Percentiles rank a stretch among this genome's conserved stretches.
These are phyloP conservation scores for Brenthis ino DNA, from an alignment of 2,888 invertebrate species.

Conservation along the genomic window DNA sequence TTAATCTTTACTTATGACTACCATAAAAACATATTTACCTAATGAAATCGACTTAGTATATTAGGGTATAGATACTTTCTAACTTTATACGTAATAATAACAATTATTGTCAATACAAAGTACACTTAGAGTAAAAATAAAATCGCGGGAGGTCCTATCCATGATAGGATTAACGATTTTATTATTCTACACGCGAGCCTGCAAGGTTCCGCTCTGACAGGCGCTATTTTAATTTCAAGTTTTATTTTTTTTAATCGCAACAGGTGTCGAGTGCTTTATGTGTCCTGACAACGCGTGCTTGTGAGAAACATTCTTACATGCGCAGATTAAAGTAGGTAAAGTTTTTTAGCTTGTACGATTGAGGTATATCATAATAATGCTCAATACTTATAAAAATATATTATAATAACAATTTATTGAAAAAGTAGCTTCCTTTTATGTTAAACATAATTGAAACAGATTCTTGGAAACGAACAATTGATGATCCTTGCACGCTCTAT, in stretches of 20 bases:
- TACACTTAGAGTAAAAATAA: slow-evolving; percentile 20
- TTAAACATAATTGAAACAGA: not conserved
- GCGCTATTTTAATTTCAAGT: slow-evolving; percentile 42
- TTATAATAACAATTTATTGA: too few relatives aligned
- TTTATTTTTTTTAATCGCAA: slow-evolving; percentile 45
- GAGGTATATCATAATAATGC: not conserved
- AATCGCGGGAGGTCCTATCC: slow-evolving; percentile 37
- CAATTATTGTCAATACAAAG: not conserved
- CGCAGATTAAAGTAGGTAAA: slow-evolving; percentile 21
- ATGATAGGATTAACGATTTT: slow-evolving; percentile 36
- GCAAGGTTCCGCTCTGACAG: slow-evolving; percentile 43
- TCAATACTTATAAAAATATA: too few relatives aligned
- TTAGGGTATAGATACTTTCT: too few relatives aligned
- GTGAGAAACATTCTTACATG: slow-evolving; percentile 53
- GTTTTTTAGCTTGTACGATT: slow-evolving; percentile 10
- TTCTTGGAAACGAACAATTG: slow-evolving; percentile 19
- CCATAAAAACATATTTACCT: too few relatives aligned
- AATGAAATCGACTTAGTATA: too few relatives aligned
- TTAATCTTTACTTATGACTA: too few relatives aligned
- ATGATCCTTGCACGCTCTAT: slow-evolving; percentile 3
- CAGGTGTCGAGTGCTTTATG: slow-evolving; percentile 60
- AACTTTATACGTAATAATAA: not conserved
- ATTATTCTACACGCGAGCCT: slow-evolving; percentile 39
- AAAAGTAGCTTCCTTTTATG: too few relatives aligned
- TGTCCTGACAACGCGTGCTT: slow-evolving; percentile 50